Base-by-base conservation (phyloP, 2,797 vertebrate species). In the Gymnopithys bicolor region DNA sequence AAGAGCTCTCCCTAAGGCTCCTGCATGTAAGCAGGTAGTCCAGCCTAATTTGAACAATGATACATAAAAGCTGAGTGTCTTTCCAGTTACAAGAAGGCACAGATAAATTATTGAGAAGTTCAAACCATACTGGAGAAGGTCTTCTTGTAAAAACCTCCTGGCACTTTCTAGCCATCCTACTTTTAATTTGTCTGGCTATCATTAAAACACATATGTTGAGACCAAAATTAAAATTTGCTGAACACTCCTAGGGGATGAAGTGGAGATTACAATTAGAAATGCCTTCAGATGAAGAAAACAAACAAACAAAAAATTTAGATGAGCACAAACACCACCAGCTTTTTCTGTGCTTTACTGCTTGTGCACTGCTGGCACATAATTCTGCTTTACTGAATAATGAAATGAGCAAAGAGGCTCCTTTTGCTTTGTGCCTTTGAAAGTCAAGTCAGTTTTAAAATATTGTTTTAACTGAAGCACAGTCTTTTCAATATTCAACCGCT, bases 91-190 rank as follows among this genome's bases (percentile, higher is more conserved):
- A 45, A 45, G 15, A 67, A 45, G 23, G 5, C 24, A 41, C 7
- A 5, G 60, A 52, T 48, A 43, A 12, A 28, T 59, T 49, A 45
- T 14, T 14, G 22, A 88, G 49, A 59, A 70, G 21, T 13, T 67
- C 48, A 19, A 27, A 35, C 11, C 7, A 85, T 28, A 28, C 14
- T n/a, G 10, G 17, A 69, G 18, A 32, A 80, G 4, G 12, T 35
- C 4, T 30, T 89, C 62, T 45, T 70, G 11, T 11, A 60, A 15
- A 67, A 27, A 60, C 7, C 7, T 15, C 33, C 58, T 37, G 13
- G 13, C 23, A 6, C 35, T 13, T 28, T 82, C 0, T 1, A 53
- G 4, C 2, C 10, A 37, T 9, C 9, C 5, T 8, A 24, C 7
- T 9, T 37, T 13, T 27, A 82, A 49, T 17, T 12, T 24, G 12